Conservation (phyloP, 2,888 invertebrate genomes). For the Cheilosia urbana region DNA sequence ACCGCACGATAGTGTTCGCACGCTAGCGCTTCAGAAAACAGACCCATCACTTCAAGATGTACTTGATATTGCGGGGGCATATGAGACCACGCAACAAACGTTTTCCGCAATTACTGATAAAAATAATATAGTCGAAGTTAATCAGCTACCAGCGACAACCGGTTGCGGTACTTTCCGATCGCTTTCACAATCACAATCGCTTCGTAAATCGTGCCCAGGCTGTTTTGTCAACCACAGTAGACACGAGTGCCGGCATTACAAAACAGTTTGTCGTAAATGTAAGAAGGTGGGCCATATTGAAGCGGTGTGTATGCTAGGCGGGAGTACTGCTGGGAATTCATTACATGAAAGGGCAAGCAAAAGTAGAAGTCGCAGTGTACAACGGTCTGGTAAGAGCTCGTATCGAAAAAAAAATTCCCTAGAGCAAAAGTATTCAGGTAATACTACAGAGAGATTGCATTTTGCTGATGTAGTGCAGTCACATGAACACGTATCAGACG, state of each 20-base stretch:
- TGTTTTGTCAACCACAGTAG: slow-evolving; percentile 15
- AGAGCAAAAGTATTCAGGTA: slow-evolving; percentile 2
- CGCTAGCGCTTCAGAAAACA: background rate
- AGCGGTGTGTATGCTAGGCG: no score
- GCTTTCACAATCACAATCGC: slow-evolving; percentile 5
- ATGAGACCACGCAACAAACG: no score
- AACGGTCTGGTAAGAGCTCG: background rate
- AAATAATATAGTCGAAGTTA: no score
- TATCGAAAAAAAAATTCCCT: background rate
- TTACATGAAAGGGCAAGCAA: no score
- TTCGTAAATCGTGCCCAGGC: slow-evolving; percentile 19
- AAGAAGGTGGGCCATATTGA: no score
- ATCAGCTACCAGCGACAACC: no score
- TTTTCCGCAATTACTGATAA: no score
- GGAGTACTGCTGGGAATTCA: no score
- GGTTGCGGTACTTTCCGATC: background rate
- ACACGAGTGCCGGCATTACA: background rate
- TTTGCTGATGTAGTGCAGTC: background rate
- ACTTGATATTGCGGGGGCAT: no score
- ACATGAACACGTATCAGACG: background rate
- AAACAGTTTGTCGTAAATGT: no score
- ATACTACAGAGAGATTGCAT: background rate
- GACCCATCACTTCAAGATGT: no score
- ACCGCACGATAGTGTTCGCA: slow-evolving; percentile 11
- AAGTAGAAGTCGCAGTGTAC: no score